Percentiles rank a stretch among this genome's conserved stretches.
phyloP scores from a whole-genome alignment of 2,797 vertebrate genomes.

The Epinephelus coioides region DNA sequence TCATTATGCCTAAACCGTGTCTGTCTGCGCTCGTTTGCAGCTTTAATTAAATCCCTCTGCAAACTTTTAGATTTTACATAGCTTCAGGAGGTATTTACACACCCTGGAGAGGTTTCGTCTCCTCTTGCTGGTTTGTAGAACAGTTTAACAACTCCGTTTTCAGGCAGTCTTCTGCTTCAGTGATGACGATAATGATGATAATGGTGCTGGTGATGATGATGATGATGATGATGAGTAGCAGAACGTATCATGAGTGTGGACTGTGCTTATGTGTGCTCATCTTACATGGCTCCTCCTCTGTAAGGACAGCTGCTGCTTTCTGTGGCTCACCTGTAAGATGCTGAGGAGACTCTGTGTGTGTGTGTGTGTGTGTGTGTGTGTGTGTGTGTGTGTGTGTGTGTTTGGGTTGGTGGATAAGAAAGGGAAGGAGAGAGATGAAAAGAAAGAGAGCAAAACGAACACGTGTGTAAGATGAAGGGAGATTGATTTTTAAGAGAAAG shows the following conservation, averaged over 20 bases:
- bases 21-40: not conserved
- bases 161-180: not conserved
- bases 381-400: not conserved
- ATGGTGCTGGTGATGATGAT: not conserved
- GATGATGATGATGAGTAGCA: constrained; percentile 3
- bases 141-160: not conserved
- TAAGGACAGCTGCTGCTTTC: not conserved
- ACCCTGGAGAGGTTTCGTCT: not conserved
- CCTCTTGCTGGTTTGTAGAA: constrained; percentile 4
- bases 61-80: not conserved
- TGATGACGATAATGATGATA: not conserved
- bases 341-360: not conserved
- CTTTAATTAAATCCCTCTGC: constrained; percentile 11
- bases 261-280: not conserved
- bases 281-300: not conserved
- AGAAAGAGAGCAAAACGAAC: not conserved
- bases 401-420: not conserved
- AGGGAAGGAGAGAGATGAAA: not conserved
- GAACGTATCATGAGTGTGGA: not conserved
- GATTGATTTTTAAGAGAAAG: not conserved
- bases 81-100: constrained; percentile 5
- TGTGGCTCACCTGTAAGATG: constrained; percentile 9
- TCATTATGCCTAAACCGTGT: not conserved
- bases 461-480: not conserved
- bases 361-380: not conserved